Percentiles rank a stretch among this genome's conserved stretches.
These are phyloP conservation scores for Alloscopus bannaensis DNA, from an alignment of 2,888 invertebrate genomes.

Conservation along the genomic window DNA sequence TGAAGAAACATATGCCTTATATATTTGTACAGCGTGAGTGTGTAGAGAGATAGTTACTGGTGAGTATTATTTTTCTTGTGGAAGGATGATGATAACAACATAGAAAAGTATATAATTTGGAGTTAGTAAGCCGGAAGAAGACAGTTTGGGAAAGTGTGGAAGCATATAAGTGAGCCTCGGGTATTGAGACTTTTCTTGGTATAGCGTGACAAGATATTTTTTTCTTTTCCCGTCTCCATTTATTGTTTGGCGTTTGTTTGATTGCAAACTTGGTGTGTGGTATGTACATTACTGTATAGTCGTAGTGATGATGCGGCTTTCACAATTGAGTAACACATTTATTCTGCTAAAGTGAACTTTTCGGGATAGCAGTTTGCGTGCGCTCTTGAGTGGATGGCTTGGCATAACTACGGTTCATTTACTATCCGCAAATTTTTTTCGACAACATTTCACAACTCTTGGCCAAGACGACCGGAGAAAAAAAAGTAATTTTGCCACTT, in stretches of 20 bases:
- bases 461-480: neutral
- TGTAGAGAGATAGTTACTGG: no score
- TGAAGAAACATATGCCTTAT: no score
- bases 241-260: conserved; percentile 25
- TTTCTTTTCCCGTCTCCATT: conserved; percentile 42
- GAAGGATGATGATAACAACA: conserved; percentile 41
- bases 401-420: conserved; percentile 51
- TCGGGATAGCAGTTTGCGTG: neutral
- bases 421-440: conserved; percentile 60
- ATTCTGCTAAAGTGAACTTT: neutral
- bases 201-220: conserved; percentile 13
- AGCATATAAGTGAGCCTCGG: neutral
- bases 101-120: conserved; percentile 29
- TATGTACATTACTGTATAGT: neutral
- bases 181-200: conserved; percentile 1
- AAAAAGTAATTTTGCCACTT: conserved; percentile 33
- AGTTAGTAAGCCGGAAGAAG: conserved; percentile 41
- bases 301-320: conserved; percentile 4
- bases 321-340: conserved; percentile 21
- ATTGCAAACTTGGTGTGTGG: conserved; percentile 21
- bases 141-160: conserved; percentile 4
- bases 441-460: no score
- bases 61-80: neutral
- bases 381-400: conserved; percentile 22
- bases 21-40: neutral